Conservation (phyloP, 1,140 invertebrate genomes). For the Ostrea edulis region DNA sequence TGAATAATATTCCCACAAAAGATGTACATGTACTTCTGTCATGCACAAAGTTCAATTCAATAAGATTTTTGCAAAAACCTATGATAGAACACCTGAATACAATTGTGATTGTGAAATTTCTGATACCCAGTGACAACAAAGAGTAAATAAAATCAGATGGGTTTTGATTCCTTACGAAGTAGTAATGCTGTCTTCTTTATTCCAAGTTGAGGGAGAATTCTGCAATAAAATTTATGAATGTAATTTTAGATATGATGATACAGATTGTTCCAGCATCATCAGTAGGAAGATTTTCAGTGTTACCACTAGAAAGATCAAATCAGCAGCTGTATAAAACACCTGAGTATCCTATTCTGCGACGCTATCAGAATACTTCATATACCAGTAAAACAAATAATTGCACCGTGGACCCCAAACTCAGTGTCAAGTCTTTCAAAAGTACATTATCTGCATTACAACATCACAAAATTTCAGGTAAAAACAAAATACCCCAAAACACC, state of each 20-base stretch:
- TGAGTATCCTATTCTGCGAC: not conserved
- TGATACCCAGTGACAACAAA: too few relatives aligned
- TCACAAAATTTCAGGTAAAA: not conserved
- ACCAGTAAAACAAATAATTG: not conserved
- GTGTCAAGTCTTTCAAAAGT: not conserved
- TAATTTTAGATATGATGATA: not conserved
- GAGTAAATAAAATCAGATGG: too few relatives aligned
- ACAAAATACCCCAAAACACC: not conserved
- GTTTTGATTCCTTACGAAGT: too few relatives aligned
- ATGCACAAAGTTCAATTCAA: too few relatives aligned
- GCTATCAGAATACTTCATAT: not conserved
- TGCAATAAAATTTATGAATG: not conserved
- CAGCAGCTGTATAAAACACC: conserved; percentile 5
- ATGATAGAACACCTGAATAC: too few relatives aligned
- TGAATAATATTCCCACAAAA: too few relatives aligned
- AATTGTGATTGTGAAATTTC: too few relatives aligned
- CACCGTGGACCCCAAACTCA: not conserved
- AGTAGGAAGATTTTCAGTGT: not conserved
- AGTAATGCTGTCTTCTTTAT: not conserved
- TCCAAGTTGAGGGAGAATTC: not conserved
- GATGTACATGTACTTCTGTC: too few relatives aligned
- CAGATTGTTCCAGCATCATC: not conserved
- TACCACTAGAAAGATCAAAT: conserved; percentile 5
- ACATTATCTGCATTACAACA: not conserved
- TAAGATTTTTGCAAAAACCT: too few relatives aligned